Evolutionary conservation across 2,113 vertebrate genomes (phyloP), one percentile per base, ranked within the genome.

Genomic region (Taurulus bubalis): DNA sequence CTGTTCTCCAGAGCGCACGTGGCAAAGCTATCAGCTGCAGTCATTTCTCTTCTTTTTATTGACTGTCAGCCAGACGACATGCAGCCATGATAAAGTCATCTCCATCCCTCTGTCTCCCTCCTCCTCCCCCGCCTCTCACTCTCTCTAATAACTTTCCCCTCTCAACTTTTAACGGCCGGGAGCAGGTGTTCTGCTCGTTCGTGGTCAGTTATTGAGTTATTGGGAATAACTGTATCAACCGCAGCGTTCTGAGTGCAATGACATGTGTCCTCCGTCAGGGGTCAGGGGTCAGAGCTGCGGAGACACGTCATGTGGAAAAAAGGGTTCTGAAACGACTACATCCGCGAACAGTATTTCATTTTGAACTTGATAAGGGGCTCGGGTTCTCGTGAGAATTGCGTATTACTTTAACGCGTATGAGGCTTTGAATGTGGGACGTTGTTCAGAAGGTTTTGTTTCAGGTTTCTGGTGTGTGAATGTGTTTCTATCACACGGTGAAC

Each of bases 141-240:
- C 15, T 9, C 49, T 45, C 16, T 64, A 60, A 69, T 82, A 87
- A 87, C 82, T 85, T 85, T 76, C 76, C 60, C 69, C 66, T 66
- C 64, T 8, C 42, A 20, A 6, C 38, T 63, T 66, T 83, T 83
- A 64, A 89, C 6, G 36, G 56, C 38, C 9, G 63, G 60, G 56
- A 87, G 69, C 90, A 90, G 90, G 90, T 93, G 90, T 89, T 91
- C 71, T 75, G 73, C 89, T 90, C 87, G 82, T 91, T 88, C 79
- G 26, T 12, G 9, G 72, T 80, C 88, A 22, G 0, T 87, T 90
- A 85, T n/a, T n/a, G n/a, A n/a, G n/a, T n/a, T n/a, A n/a, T 75
- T 87, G 83, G 71, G 83, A 85, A 88, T 76, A 68, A 70, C 73
- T 20, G 18, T 8, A 49, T 9, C 38, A 8, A 73, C 84, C 71